Evolutionary conservation across 2,888 invertebrate species (phyloP).

Genomic region (Pollenia angustigena): DNA sequence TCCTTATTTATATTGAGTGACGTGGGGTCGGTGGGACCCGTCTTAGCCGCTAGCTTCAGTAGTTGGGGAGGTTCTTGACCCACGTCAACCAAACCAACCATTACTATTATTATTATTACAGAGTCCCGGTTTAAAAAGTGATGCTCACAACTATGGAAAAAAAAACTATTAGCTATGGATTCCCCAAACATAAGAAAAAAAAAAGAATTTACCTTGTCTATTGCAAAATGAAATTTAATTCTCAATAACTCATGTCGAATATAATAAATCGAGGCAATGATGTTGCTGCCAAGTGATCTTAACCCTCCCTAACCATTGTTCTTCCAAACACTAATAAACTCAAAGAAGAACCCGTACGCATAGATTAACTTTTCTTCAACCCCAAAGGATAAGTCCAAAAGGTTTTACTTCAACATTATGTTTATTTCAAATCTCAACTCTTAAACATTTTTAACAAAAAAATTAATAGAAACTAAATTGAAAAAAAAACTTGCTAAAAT

Average conservation of each 20-base stretch:
- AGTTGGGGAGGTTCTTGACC: conserved; percentile 6
- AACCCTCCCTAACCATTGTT: conserved; percentile 17
- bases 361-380: neutral
- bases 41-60: conserved; percentile 19
- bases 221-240: neutral
- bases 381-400: conserved; percentile 9
- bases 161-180: neutral
- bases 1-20: neutral
- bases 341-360: conserved; percentile 8
- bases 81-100: neutral
- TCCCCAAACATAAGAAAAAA: neutral
- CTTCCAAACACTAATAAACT: neutral
- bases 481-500: too few relatives aligned
- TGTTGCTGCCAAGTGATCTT: neutral
- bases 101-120: conserved; percentile 2
- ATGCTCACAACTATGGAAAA: conserved; percentile 1
- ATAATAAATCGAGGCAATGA: neutral
- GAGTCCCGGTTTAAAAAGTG: neutral
- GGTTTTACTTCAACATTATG: neutral
- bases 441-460: too few relatives aligned
- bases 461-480: too few relatives aligned
- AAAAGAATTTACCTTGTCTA: neutral
- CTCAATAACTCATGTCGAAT: too few relatives aligned
- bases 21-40: conserved; percentile 7
- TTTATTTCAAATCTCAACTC: neutral